Evolutionary conservation across 2,888 invertebrate species (phyloP).

Genomic region (Stratiomys singularior): DNA sequence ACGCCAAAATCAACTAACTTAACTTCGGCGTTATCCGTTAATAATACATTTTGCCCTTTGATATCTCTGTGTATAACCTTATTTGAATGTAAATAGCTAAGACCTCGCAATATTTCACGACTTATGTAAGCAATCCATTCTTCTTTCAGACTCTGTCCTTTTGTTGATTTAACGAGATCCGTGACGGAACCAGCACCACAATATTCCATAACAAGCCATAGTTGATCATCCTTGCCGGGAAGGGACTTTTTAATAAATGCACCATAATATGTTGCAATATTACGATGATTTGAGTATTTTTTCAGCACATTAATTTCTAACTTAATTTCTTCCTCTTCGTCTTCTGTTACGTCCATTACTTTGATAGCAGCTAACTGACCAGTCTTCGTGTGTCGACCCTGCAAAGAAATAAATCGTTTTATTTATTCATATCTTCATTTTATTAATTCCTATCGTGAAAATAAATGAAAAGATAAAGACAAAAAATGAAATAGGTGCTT

Average conservation of each 20-base stretch:
- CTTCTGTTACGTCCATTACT: conserved; percentile 99
- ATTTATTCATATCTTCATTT: conserved; percentile 2
- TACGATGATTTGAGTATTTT: conserved; percentile 98
- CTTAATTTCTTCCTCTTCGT: conserved; percentile 99
- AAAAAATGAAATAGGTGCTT: too few relatives aligned
- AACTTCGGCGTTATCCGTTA: conserved; percentile 99
- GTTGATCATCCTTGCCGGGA: conserved; percentile 98
- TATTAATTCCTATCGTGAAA: conserved; percentile 25
- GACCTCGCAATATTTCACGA: conserved; percentile 92
- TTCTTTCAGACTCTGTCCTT: conserved; percentile 97
- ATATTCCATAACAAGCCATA: conserved; percentile 99
- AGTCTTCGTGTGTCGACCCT: conserved; percentile 99
- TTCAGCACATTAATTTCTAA: conserved; percentile 99
- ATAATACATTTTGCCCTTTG: conserved; percentile 98
- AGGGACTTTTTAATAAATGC: conserved; percentile 99
- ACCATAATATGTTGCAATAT: conserved; percentile 99
- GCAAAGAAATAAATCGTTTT: conserved; percentile 55
- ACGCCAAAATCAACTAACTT: conserved; percentile 99
- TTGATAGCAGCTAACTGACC: conserved; percentile 99
- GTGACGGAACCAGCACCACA: conserved; percentile 99
- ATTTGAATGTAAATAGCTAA: conserved; percentile 97
- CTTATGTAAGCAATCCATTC: conserved; percentile 99
- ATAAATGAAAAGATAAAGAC: not conserved
- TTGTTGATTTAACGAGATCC: conserved; percentile 98
- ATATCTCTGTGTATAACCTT: conserved; percentile 99